Base-by-base conservation (phyloP, 2,113 vertebrate species). In the Pachyramphus minor region DNA sequence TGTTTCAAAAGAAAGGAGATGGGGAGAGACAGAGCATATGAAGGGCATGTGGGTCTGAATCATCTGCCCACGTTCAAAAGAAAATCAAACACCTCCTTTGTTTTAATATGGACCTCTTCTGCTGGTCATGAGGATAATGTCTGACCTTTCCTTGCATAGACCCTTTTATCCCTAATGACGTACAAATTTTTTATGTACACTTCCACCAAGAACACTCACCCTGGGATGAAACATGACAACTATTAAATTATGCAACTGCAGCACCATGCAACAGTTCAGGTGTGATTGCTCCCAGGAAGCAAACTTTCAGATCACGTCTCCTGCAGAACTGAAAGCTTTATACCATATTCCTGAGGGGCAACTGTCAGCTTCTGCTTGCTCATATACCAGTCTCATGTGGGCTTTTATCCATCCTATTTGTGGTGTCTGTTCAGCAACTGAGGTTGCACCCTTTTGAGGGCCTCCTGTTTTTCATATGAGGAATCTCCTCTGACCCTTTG, bases 331-430 rank as follows among this genome's bases (percentile, higher is more conserved):
- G 83, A 93, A 94, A 78, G 88, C 95, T 93, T 94, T 96, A 64
- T 84, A 92, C 87, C 67, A 10, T 86, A 92, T 95, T 96, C 95
- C 96, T 94, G 92, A 94, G 95, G 69, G 93, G 90, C 73, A 84
- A 68, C 86, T 94, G 86, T 93, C 95, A 93, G 93, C 83, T 96
- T 92, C 95, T 95, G 88, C 96, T 95, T 93, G 95, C 95, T 96
- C 93, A 93, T 90, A 39, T 33, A 86, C 83, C 80, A 92, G 92
- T 94, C 90, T 95, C 93, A 89, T 90, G 92, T 96, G 96, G 86
- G 90, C 95, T 97, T 97, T 96, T 95, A 97, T 96, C 95, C 86
- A 89, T 87, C 86, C 37, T 89, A 86, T 90, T 94, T 96, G 93
- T 91, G 86, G 86, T 94, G 76, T 94, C 93, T 97, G 93, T 95